These are phyloP conservation scores for Ylistrum balloti DNA, from an alignment of 1,140 invertebrate genomes.

Conservation along the genomic window DNA sequence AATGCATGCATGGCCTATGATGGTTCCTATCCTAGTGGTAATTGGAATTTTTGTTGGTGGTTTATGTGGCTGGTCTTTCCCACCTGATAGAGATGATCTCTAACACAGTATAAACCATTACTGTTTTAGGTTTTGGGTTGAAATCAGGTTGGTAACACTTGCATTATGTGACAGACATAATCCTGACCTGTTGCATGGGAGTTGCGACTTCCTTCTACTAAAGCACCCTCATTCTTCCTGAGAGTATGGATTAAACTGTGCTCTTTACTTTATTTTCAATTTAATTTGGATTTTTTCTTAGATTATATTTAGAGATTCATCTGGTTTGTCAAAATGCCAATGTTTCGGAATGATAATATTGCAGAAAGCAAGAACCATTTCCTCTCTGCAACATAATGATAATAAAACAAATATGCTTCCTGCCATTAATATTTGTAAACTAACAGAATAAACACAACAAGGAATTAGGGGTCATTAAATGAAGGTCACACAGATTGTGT, in stretches of 20 bases:
- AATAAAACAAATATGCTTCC: background rate
- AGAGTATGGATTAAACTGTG: no score
- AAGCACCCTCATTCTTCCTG: no score
- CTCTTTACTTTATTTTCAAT: no score
- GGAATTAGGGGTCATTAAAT: background rate
- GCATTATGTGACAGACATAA: no score
- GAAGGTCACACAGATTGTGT: slow-evolving; percentile 3
- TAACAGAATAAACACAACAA: background rate
- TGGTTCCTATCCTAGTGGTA: background rate
- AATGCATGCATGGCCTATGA: background rate
- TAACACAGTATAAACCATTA: background rate
- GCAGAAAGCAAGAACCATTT: no score
- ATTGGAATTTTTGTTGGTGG: slow-evolving; percentile 19
- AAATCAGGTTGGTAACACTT: background rate
- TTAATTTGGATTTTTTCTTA: no score
- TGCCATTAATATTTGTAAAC: background rate
- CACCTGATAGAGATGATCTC: background rate
- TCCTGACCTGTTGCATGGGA: no score
- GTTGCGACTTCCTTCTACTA: no score
- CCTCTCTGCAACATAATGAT: background rate
- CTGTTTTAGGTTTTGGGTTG: background rate
- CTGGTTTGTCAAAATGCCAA: no score
- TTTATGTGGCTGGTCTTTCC: slow-evolving; percentile 26
- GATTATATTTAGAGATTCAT: no score
- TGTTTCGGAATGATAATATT: no score